phyloP scores from a whole-genome alignment of 2,888 invertebrate genomes.

The Campopleginae sp. region DNA sequence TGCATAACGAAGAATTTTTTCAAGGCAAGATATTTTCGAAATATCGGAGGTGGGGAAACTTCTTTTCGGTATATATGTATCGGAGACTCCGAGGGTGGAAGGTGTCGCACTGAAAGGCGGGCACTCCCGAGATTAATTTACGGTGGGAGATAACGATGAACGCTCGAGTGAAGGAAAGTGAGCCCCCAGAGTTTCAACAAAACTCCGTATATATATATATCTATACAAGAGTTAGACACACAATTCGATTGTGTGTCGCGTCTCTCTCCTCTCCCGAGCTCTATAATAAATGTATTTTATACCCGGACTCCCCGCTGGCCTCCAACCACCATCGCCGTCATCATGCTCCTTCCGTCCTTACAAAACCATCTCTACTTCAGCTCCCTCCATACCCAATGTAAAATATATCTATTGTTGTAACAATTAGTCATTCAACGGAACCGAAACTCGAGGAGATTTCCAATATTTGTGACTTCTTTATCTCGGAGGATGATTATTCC shows the following conservation, averaged over 20 bases:
- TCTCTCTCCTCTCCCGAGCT: constrained; percentile 50
- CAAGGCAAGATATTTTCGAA: constrained; percentile 76
- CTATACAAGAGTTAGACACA: constrained; percentile 64
- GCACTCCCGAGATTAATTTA: constrained; percentile 81
- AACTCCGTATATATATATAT: constrained; percentile 7
- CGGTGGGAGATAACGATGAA: constrained; percentile 83
- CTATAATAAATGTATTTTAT: constrained; percentile 70
- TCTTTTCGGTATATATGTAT: constrained; percentile 39
- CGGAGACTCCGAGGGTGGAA: constrained; percentile 64
- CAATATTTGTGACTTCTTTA: constrained; percentile 77
- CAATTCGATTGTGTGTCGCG: constrained; percentile 81
- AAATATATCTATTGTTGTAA: constrained; percentile 82
- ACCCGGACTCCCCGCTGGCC: constrained; percentile 59
- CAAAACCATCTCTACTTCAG: constrained; percentile 23
- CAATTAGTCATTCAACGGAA: constrained; percentile 82
- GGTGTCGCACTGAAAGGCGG: constrained; percentile 67
- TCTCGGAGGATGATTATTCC: constrained; percentile 72
- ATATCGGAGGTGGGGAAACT: constrained; percentile 75
- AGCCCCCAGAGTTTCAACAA: constrained; percentile 57
- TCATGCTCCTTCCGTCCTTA: constrained; percentile 43
- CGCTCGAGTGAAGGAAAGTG: constrained; percentile 64
- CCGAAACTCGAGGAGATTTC: constrained; percentile 79
- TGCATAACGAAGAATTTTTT: constrained; percentile 58
- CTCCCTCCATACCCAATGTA: constrained; percentile 72
- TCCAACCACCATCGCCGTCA: constrained; percentile 51